Conservation (phyloP, 2,888 invertebrate genomes). For the Dasypogon diadema region DNA sequence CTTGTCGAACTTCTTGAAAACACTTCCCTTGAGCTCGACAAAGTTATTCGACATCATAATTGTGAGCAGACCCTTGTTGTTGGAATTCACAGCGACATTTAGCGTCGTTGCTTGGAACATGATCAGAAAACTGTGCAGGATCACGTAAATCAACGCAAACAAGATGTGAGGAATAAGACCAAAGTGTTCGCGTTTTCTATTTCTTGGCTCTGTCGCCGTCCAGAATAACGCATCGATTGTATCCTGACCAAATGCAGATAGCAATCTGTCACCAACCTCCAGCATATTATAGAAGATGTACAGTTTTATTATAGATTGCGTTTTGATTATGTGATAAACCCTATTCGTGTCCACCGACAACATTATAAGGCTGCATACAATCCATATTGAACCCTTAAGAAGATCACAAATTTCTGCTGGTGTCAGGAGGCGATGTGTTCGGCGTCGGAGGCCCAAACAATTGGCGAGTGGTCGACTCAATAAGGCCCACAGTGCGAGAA, state of each 20-base stretch:
- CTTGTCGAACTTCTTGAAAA: constrained; percentile 99
- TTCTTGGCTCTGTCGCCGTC: constrained; percentile 97
- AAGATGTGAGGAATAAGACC: constrained; percentile 90
- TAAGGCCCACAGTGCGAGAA: constrained; percentile 87
- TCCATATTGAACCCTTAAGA: constrained; percentile 89
- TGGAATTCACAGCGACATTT: constrained; percentile 99
- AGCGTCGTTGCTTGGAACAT: constrained; percentile 97
- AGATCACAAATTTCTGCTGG: constrained; percentile 97
- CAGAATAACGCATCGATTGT: constrained; percentile 97
- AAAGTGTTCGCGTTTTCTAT: constrained; percentile 83
- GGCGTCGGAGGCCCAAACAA: constrained; percentile 76
- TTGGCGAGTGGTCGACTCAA: constrained; percentile 79
- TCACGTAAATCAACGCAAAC: constrained; percentile 93
- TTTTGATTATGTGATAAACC: constrained; percentile 96
- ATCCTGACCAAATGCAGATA: constrained; percentile 98
- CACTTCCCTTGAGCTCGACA: constrained; percentile 98
- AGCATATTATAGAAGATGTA: constrained; percentile 99
- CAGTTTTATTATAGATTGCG: constrained; percentile 98
- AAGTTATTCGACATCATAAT: constrained; percentile 99
- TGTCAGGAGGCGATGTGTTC: constrained; percentile 75
- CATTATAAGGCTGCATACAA: constrained; percentile 85
- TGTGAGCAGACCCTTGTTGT: constrained; percentile 96
- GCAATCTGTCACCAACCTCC: constrained; percentile 95
- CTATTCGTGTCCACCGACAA: constrained; percentile 96
- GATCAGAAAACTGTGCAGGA: constrained; percentile 88